Conservation (phyloP, 2,113 vertebrate species). For the Sinocyclocheilus maitianheensis region DNA sequence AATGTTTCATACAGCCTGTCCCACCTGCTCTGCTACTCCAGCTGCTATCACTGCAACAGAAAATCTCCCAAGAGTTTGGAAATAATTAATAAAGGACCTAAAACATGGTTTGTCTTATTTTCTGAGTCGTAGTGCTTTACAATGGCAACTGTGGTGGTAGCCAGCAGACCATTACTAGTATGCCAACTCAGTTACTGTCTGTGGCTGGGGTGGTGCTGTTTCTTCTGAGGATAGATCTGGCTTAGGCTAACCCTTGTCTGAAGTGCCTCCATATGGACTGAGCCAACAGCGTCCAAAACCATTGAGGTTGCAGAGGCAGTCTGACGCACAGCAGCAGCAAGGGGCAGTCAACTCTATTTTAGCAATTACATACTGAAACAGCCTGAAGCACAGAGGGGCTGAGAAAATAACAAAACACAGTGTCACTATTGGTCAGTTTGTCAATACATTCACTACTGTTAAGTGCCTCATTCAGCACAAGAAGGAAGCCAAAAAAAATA, state of each 20-base stretch:
- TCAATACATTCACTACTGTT: not conserved
- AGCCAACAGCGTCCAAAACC: slow-evolving; percentile 57
- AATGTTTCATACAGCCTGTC: not conserved
- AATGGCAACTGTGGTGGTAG: slow-evolving; percentile 55
- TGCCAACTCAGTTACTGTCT: slow-evolving; percentile 59
- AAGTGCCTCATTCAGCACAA: not conserved
- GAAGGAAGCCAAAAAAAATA: not conserved
- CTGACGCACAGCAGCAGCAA: slow-evolving; percentile 58
- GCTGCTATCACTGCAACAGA: not conserved
- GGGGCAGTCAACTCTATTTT: slow-evolving; percentile 35
- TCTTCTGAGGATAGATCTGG: slow-evolving; percentile 49
- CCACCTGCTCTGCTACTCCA: not conserved
- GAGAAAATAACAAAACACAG: not conserved
- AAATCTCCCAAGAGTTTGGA: slow-evolving; percentile 17
- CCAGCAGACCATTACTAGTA: slow-evolving; percentile 58
- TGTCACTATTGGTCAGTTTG: not conserved
- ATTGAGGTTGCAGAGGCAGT: slow-evolving; percentile 51
- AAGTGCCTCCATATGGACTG: slow-evolving; percentile 58
- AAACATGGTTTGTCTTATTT: slow-evolving; percentile 21
- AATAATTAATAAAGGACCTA: slow-evolving; percentile 25
- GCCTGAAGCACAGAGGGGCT: not conserved
- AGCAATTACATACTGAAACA: slow-evolving; percentile 32
- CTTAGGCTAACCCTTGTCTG: slow-evolving; percentile 52
- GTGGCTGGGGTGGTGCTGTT: slow-evolving; percentile 40
- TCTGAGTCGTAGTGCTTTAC: slow-evolving; percentile 39